Base-by-base conservation (phyloP, 1,140 invertebrate genomes). In the Kradibia gibbosae region DNA sequence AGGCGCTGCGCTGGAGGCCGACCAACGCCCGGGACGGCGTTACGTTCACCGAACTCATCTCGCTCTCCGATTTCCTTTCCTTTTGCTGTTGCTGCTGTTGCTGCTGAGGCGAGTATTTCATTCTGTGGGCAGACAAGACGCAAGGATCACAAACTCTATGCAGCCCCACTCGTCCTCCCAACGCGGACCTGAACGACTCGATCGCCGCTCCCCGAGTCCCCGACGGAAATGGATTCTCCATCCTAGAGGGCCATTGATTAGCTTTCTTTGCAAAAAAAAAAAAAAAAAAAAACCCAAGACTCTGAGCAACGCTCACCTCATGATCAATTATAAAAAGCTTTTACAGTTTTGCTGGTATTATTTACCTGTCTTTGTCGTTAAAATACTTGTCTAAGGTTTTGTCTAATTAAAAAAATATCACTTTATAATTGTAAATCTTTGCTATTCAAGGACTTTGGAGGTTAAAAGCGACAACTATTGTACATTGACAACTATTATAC, bases 91-190 rank as follows among this genome's bases (percentile, higher is more conserved):
- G 88, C 83, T 90, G 88, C 83, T 89, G 88, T 81, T 88, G 88
- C 83, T 89, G 88, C 83, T 91, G 89, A 86, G 89, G 89, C 73
- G 89, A 91, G 85, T 91, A 91, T 87, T 91, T 91, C 89, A 91
- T 90, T 85, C 87, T 89, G 84, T 48, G 84, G 31, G 34, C 74
- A 77, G 13, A 65, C 20, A 60, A 48, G 17, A 62, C 5, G 31
- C n/a, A 28, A 25, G 86, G 1, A 45, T 25, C 15, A 82, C 39
- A 22, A 48, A n/a, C 22, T 22, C 34, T 11, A 22, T 13, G 42
- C 42, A 5, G 42, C 42, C 53, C n/a, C 55, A 7, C 10, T 22
- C 55, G 5, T 25, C 55, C 55, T 25, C 55, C 55, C 55, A 17
- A 5, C 55, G 4, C 22, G 22, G 5, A 10, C n/a, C 55, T 7